A percentile compares a stretch with the other conserved stretches of the same genome.
phyloP scores from a whole-genome alignment of 2,113 vertebrate species.

The Bostrychus sinensis region DNA sequence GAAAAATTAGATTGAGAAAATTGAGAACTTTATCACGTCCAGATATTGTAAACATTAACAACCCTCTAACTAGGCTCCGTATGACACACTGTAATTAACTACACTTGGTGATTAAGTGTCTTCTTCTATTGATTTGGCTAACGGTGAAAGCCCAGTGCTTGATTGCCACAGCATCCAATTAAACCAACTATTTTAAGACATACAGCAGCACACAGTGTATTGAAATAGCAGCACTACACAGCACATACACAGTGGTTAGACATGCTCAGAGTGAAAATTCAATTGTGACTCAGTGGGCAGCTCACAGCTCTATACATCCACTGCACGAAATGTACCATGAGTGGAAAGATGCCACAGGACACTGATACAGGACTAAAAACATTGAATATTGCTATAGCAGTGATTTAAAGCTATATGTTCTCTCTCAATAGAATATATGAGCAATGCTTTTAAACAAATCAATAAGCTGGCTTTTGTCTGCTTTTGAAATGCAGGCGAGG shows the following conservation, averaged over 20 bases:
- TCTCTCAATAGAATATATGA: not conserved
- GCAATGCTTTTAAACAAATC: slow-evolving; percentile 4
- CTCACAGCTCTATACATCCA: not conserved
- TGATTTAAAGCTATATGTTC: not conserved
- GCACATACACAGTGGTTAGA: not conserved
- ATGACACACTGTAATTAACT: slow-evolving; percentile 3
- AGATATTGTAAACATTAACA: not conserved
- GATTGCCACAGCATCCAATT: not conserved
- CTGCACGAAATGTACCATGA: not conserved
- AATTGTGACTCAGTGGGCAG: slow-evolving; percentile 26
- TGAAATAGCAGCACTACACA: not conserved
- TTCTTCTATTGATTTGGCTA: not conserved
- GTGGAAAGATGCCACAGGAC: not conserved
- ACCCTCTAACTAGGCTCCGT: not conserved
- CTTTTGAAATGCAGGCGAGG: not conserved
- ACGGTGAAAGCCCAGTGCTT: too few species aligned
- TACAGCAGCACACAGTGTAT: not conserved
- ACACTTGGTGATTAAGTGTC: not conserved
- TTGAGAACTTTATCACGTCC: not conserved
- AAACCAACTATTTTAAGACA: not conserved
- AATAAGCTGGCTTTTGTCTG: not conserved
- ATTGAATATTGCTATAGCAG: not conserved
- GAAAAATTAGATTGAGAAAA: not conserved
- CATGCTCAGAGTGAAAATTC: slow-evolving; percentile 5
- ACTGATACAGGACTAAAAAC: not conserved